Base-by-base conservation (phyloP, 1,140 invertebrate genomes). In the Tetramorium parvispinum region DNA sequence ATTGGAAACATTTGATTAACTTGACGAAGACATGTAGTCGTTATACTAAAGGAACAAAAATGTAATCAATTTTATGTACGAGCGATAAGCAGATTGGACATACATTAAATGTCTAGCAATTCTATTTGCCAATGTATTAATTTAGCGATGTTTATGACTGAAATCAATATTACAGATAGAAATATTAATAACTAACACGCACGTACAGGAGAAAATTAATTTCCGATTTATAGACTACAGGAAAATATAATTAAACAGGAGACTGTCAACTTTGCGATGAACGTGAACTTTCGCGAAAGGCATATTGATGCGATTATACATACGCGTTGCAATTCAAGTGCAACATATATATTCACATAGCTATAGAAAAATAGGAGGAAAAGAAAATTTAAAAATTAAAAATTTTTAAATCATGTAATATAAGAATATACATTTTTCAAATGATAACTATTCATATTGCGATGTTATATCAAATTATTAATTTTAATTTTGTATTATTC, bases 171-270 rank as follows among this genome's bases (percentile, higher is more conserved):
- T 32, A 40, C 8, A 21, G 78, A 57, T 43, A 57, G 37, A 46
- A 82, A 73, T 57, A 83, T 83, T 83, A 49, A 75, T 83, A 82
- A 46, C 16, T 7, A 32, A 10, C 21, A 13, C 40, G 75, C 40
- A 21, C 37, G 5, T 24, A 18, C 13, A 16, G 51, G 24, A 73
- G 61, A 40, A 73, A 27, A 82, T 82, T 71, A 82, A 73, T 82
- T 73, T 32, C 66, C 37, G 16, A 57, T 59, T 43, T 57, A 82
- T 11, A 70, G n/a, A 57, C 79, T 32, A 57, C 37, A 43, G 53
- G n/a, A 70, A 59, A 75, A 75, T 83, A 73, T 83, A 73, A 75
- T 83, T 75, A 75, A 73, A 49, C 40, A 75, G 40, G 16, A 75
- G 79, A 55, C 11, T 70, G 21, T 57, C 53, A 32, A 21, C 13